Evolutionary conservation across 2,113 vertebrate species (phyloP), one percentile per base, ranked within the genome.

Genomic region (Gambusia affinis): DNA sequence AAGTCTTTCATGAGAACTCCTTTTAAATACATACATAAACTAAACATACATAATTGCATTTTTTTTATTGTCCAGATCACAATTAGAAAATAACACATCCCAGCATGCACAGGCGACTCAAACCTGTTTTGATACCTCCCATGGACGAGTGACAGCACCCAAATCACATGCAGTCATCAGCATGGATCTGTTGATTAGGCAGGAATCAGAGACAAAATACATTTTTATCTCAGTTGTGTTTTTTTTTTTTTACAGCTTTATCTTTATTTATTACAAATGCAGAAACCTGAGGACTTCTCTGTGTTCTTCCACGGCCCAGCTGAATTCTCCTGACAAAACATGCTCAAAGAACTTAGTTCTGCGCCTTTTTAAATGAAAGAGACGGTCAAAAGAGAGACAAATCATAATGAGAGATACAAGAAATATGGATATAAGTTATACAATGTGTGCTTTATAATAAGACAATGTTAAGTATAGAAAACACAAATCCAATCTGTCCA

Each of bases 141-240:
- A 99, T 54, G 98, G 98, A 91, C 98, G 97, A 89, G 98, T 99
- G 92, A 97, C 98, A 22, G 98, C 97, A 80, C 98, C 98, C 93
- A 99, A 95, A 95, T 99, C 98, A 87, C 97, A 97, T 42, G 97
- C 96, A 91, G 98, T 99, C 98, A 99, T 99, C 94, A 99, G 93
- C 98, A 99, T 98, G 86, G 97, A 99, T 94, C 98, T 99, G 95
- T 94, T 65, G 44, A 81, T 42, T 39, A 70, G 22, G 22, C 54
- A 88, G 29, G 24, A 74, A 66, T 64, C 61, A 24, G 29, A 47
- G 17, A 39, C n/a, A 12, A 65, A 14, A 4, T 1, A 12, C 15
- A 8, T 51, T 76, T 61, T 6, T 33, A 61, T 39, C 0, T 19
- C 57, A 57, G 3, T 47, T 39, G 17, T n/a, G 11, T 6, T 67